These are phyloP conservation scores for Gibbula magus DNA, from an alignment of 2,888 invertebrate genomes.

Conservation along the genomic window DNA sequence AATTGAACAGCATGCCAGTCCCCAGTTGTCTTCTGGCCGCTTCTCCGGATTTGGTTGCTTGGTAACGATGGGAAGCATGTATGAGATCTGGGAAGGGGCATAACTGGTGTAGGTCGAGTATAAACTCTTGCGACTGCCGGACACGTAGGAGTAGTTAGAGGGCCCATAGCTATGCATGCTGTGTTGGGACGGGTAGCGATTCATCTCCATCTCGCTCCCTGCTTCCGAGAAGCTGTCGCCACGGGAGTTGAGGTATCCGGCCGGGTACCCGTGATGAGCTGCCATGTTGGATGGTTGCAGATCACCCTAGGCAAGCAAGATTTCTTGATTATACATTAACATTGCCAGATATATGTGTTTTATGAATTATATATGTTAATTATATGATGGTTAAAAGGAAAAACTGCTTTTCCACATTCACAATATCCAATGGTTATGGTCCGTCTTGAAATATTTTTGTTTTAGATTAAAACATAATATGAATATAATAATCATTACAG, in stretches of 20 bases:
- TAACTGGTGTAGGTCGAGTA: conserved; percentile 64
- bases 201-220: conserved; percentile 59
- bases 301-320: no score
- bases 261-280: conserved; percentile 34
- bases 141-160: conserved; percentile 45
- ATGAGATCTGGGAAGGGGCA: conserved; percentile 61
- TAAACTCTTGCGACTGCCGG: conserved; percentile 61
- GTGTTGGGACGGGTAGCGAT: conserved; percentile 63
- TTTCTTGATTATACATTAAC: no score
- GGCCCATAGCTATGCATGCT: conserved; percentile 48
- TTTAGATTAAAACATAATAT: no score
- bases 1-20: conserved; percentile 63
- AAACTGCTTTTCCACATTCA: no score
- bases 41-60: conserved; percentile 60
- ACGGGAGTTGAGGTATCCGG: conserved; percentile 46
- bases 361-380: no score
- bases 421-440: no score
- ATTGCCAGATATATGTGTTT: no score
- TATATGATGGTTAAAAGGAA: no score
- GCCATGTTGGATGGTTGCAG: neutral
- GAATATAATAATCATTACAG: no score
- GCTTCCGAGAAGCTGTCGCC: conserved; percentile 58
- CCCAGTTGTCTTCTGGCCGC: conserved; percentile 63
- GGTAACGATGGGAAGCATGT: conserved; percentile 64
- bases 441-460: no score